These are phyloP conservation scores for Montipora foliosa DNA, from an alignment of 64 coral and sea anemone species.

Conservation along the genomic window DNA sequence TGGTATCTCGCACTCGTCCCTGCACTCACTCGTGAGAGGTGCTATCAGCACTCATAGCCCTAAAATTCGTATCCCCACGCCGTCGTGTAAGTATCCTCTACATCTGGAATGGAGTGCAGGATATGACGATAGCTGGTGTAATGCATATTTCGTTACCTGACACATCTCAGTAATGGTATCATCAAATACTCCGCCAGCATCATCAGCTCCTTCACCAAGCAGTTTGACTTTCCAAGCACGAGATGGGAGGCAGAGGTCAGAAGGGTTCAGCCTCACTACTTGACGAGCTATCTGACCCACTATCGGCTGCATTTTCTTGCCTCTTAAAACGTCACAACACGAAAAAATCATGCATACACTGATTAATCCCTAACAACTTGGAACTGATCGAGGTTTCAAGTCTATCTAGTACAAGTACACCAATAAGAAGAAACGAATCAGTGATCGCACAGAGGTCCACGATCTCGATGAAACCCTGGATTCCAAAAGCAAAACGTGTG, in stretches of 20 bases:
- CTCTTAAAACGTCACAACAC: constrained; percentile 25
- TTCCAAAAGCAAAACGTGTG: too few relatives aligned
- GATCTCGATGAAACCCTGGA: too few relatives aligned
- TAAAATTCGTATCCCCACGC: too few relatives aligned
- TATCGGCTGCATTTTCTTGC: constrained; percentile 82
- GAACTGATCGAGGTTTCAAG: too few relatives aligned
- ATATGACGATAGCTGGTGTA: not conserved
- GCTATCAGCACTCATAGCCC: too few relatives aligned
- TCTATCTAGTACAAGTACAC: too few relatives aligned
- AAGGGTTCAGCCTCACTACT: constrained; percentile 81
- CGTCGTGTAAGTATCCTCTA: too few relatives aligned
- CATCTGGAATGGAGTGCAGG: not conserved
- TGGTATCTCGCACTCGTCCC: too few relatives aligned
- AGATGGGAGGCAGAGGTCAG: constrained; percentile 83
- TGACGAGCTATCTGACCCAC: constrained; percentile 83
- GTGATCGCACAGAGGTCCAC: too few relatives aligned
- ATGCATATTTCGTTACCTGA: constrained; percentile 46
- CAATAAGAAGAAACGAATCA: too few relatives aligned
- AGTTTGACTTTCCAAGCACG: constrained; percentile 94
- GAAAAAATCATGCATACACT: not conserved
- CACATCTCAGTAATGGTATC: constrained; percentile 95
- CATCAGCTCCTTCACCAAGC: constrained; percentile 91
- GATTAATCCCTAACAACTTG: too few relatives aligned
- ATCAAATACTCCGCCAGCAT: constrained; percentile 94
- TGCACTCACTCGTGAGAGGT: too few relatives aligned